Base-by-base conservation (phyloP, 2,797 vertebrate genomes). In the Trachops cirrhosus region DNA sequence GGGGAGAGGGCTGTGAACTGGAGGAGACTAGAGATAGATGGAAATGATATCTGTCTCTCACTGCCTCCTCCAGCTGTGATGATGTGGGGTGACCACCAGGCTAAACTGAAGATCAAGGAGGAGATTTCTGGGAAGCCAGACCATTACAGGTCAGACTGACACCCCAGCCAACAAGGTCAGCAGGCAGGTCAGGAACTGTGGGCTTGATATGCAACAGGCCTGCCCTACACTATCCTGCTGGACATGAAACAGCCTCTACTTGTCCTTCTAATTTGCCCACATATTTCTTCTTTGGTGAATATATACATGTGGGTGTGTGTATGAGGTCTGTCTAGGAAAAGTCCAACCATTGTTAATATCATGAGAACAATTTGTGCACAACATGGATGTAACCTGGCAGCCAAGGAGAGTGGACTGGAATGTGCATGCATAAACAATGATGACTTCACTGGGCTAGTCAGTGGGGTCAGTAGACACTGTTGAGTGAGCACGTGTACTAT, bases 81-180 rank as follows among this genome's bases (percentile, higher is more conserved):
- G 29, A 57, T 2, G 9, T 1, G 1, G 15, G 11, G 8, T 18
- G 22, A 39, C 1, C 26, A 9, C 0, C 19, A 48, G 73, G 19
- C 14, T 10, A 9, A 24, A 22, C 3, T 12, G 15, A 71, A 84
- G 6, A 52, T 0, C 3, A 46, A 32, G 6, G 22, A 88, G 14
- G 41, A 70, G 71, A 9, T 1, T 14, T n/a, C 2, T 4, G 1
- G 41, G 32, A 32, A 57, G 32, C 18, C 12, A 4, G 14, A 7
- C 41, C 24, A 16, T 74, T 46, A 16, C 39, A 2, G 34, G 5
- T 16, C 75, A 78, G 64, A 34, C 64, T 7, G 11, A 64, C 9
- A 21, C n/a, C 41, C 19, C 50, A 44, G 3, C 21, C 48, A 21
- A n/a, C 32, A 14, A 19, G 46, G 37, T 44, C 37, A n/a, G 59